phyloP scores from a whole-genome alignment of 2,888 invertebrate genomes.

The Polyommatus iphigenia region DNA sequence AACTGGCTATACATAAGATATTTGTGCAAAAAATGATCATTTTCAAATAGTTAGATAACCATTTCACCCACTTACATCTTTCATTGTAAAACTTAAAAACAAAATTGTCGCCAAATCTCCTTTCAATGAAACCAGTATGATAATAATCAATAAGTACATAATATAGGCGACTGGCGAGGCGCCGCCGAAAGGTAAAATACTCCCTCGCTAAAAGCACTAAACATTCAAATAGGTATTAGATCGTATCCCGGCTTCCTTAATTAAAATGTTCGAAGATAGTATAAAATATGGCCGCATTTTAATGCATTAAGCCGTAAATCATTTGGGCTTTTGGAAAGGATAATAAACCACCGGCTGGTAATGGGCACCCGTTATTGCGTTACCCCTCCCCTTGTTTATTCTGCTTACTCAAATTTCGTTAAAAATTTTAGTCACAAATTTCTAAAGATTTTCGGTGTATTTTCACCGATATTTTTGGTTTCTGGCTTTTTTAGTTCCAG shows the following conservation, averaged over 20 bases:
- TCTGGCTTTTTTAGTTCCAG: not conserved
- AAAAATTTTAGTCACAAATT: not conserved
- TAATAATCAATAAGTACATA: not conserved
- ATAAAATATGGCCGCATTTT: constrained; percentile 30
- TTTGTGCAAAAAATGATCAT: no score
- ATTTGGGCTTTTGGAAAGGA: constrained; percentile 31
- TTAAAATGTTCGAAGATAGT: constrained; percentile 31
- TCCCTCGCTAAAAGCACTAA: constrained; percentile 20
- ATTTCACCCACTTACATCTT: no score
- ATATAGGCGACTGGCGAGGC: not conserved
- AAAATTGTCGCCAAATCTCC: no score
- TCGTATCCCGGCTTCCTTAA: constrained; percentile 26
- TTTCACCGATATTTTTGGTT: not conserved
- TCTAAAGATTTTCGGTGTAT: not conserved
- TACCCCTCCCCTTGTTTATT: constrained; percentile 14
- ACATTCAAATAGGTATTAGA: constrained; percentile 30
- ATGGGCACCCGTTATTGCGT: constrained; percentile 28
- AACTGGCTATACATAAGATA: no score
- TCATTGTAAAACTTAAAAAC: no score
- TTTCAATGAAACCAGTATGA: no score
- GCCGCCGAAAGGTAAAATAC: not conserved
- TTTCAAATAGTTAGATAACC: no score
- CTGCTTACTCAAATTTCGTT: constrained; percentile 20
- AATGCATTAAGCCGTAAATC: constrained; percentile 31
- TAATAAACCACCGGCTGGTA: constrained; percentile 28